Evolutionary conservation across 2,113 vertebrate species (phyloP), one percentile per base, ranked within the genome.

Genomic region (Oostethus manadensis): DNA sequence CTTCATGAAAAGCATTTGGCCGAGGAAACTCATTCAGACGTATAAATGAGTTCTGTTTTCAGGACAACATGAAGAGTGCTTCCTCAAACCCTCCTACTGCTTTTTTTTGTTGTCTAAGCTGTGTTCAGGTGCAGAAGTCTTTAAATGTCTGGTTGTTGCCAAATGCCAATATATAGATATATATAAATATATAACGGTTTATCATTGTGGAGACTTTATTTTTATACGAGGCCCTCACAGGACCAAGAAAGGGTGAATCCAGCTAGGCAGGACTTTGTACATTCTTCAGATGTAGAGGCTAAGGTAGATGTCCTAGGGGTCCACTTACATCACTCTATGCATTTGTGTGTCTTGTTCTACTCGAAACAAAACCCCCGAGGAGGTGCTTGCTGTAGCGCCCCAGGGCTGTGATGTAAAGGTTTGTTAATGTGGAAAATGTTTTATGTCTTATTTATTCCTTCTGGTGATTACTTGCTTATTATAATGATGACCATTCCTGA

Each of bases 391-490:
- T 48, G 48, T 58, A 62, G 70, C 63, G 50, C 48, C 43, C 8
- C n/a, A 71, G 69, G 62, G 77, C 60, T 80, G 53, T 58, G 64
- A 66, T 85, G 76, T 89, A 84, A 63, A 76, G 86, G 86, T 91
- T 90, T 88, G 85, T 89, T 90, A 86, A 82, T 86, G 88, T 92
- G 87, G 76, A 88, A 74, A 84, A 88, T 86, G 87, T 88, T 90
- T 90, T 88, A 88, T 92, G 91, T 94, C 88, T 92, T 93, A 93
- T 94, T 94, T 95, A 94, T 93, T 94, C 93, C 90, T 86, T 90
- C 82, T 87, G 86, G 88, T 91, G 65, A 90, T 85, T 51, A 64
- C 62, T 20, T 10, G 26, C 18, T 58, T 62, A 79, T 66, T 46
- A 70, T 38, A 17, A 73, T 71, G 57, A 72, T 76, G 67, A 62